Conservation (phyloP, 2,888 invertebrate genomes). For the Himalopsyche anomala region DNA sequence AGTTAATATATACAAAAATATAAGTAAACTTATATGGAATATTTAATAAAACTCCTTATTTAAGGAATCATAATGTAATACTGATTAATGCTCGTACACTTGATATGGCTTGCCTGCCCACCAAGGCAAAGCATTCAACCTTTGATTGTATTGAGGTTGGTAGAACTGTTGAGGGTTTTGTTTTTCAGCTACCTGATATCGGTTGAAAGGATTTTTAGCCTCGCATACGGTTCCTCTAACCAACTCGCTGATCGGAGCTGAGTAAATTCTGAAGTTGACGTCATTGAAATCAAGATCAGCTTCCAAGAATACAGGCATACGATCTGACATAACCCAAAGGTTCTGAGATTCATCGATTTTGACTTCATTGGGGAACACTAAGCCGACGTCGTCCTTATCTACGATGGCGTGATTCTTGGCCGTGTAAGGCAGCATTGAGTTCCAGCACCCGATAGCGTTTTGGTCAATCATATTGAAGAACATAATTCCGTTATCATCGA, state of each 20-base stretch:
- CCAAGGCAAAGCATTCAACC: constrained; percentile 55
- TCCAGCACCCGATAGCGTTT: constrained; percentile 91
- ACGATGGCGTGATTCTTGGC: constrained; percentile 82
- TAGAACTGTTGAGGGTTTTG: constrained; percentile 33
- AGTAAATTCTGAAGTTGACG: constrained; percentile 86
- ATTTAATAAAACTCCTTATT: neutral
- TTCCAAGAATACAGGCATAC: constrained; percentile 87
- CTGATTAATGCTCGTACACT: constrained; percentile 57
- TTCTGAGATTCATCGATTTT: constrained; percentile 84
- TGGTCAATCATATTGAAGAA: constrained; percentile 87
- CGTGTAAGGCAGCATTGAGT: constrained; percentile 80
- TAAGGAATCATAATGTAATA: neutral
- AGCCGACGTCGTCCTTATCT: constrained; percentile 84
- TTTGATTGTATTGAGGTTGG: constrained; percentile 40
- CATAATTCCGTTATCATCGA: constrained; percentile 86
- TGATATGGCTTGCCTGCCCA: constrained; percentile 58
- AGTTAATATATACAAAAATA: neutral
- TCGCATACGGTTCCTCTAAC: constrained; percentile 86
- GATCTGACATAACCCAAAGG: constrained; percentile 89
- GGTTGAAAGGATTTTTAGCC: constrained; percentile 66
- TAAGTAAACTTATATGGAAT: neutral
- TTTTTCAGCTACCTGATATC: neutral
- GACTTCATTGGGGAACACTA: constrained; percentile 88
- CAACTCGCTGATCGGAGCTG: constrained; percentile 81
- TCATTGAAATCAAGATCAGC: constrained; percentile 84